Conservation (phyloP, 2,113 vertebrate species). For the Candoia aspera region DNA sequence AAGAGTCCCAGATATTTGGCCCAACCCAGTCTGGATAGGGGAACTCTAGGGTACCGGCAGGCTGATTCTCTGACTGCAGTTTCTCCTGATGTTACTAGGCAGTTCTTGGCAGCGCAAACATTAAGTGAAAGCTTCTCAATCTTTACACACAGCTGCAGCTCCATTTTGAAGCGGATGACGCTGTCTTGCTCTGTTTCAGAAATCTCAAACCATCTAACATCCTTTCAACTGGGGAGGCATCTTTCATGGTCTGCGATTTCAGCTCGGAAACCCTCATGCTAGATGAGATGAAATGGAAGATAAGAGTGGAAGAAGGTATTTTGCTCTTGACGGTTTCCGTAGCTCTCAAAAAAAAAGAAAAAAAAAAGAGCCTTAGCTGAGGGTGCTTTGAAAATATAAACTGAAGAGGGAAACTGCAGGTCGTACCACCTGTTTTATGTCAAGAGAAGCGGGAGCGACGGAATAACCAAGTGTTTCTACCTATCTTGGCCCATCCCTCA, state of each 20-base stretch:
- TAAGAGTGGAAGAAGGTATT: constrained; percentile 73
- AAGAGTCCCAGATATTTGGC: too few species aligned
- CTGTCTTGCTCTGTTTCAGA: constrained; percentile 62
- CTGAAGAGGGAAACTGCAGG: too few species aligned
- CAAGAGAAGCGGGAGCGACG: too few species aligned
- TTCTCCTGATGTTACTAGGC: not conserved
- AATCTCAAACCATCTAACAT: constrained; percentile 85
- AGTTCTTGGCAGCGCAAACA: not conserved
- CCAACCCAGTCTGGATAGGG: too few species aligned
- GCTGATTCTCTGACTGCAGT: not conserved
- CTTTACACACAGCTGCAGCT: not conserved
- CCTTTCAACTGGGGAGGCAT: constrained; percentile 47
- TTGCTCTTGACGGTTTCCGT: not conserved
- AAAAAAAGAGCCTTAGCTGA: not conserved
- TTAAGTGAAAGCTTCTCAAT: not conserved
- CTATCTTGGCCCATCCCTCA: not conserved
- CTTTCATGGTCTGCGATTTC: constrained; percentile 77
- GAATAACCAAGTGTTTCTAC: not conserved
- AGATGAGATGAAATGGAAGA: constrained; percentile 72
- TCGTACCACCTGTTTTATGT: too few species aligned
- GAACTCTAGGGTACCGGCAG: too few species aligned
- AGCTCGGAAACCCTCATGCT: constrained; percentile 65
- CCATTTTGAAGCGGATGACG: constrained; percentile 16
- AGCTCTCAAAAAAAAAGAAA: constrained; percentile 2
- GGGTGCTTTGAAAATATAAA: not conserved